These are phyloP conservation scores for Bradypodion pumilum DNA, from an alignment of 2,797 vertebrate species.

Conservation along the genomic window DNA sequence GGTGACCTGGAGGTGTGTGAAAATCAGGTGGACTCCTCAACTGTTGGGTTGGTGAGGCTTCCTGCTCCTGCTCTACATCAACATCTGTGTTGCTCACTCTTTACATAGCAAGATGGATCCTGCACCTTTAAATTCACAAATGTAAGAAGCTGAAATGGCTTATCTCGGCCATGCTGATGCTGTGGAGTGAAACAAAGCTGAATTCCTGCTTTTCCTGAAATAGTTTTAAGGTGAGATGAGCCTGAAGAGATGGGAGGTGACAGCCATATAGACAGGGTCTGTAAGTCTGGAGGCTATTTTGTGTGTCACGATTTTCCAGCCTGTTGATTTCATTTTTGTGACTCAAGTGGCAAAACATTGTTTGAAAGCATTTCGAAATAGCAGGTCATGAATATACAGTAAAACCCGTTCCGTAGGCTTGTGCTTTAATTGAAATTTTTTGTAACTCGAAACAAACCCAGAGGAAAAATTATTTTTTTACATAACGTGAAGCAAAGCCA, in stretches of 20 bases:
- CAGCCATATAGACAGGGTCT: neutral
- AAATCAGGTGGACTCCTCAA: too few species aligned
- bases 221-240: neutral
- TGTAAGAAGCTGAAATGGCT: neutral
- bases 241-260: neutral
- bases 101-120: neutral
- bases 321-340: neutral
- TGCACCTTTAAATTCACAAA: neutral
- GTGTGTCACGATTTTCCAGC: neutral
- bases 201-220: neutral
- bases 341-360: neutral
- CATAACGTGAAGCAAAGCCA: too few species aligned
- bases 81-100: neutral
- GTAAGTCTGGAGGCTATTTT: neutral
- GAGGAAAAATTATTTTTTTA: too few species aligned
- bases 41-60: too few species aligned
- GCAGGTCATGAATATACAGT: neutral
- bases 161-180: neutral
- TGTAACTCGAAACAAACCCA: too few species aligned
- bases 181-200: neutral
- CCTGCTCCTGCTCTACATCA: too few species aligned
- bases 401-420: too few species aligned
- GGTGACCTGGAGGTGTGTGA: too few species aligned
- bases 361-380: too few species aligned
- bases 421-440: too few species aligned